Evolutionary conservation across 2,888 invertebrate species (phyloP), one percentile per base, ranked within the genome.

Genomic region (Plusia festucae): DNA sequence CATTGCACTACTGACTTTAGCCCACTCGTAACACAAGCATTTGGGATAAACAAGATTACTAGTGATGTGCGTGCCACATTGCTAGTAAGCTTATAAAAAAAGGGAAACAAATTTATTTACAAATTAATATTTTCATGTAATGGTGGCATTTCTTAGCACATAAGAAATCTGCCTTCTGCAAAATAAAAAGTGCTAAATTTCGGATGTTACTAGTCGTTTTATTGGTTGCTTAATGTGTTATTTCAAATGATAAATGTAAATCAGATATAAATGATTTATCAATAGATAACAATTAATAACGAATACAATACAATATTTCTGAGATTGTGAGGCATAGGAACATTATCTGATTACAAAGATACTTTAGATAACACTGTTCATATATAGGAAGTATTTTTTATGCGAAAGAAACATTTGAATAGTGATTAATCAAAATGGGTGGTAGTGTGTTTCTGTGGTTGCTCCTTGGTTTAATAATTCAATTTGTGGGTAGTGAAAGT

Each of bases 401-500:
- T 46, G 1, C 9, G n/a, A 30, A 60, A 46, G n/a, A 30, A 32
- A 34, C 46, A 63, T 57, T 76, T 2, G 9, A 15, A 5, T 0
- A 22, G 4, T 0, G 27, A 44, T 53, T 53, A 34, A 11, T n/a
- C 20, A 59, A 55, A 55, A 63, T 60, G 32, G 32, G 58, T 55
- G 53, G 55, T 24, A 40, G 58, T 53, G 59, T 75, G 51, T 70
- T 16, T 55, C 22, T 74, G 20, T 59, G 68, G 34, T 4, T 70
- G n/a, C 27, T 56, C 8, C 0, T 74, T n/a, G 52, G 56, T 18
- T 8, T 77, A 24, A 2, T 49, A 18, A 46, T 24, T 27, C 27
- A 63, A 24, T 24, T 54, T 4, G 61, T 60, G 16, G 27, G 24
- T 8, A 57, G 70, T 55, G 76, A 78, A 57, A 82, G 84, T 84